Conservation (phyloP, 2,888 invertebrate species). For the Gibbula magus region DNA sequence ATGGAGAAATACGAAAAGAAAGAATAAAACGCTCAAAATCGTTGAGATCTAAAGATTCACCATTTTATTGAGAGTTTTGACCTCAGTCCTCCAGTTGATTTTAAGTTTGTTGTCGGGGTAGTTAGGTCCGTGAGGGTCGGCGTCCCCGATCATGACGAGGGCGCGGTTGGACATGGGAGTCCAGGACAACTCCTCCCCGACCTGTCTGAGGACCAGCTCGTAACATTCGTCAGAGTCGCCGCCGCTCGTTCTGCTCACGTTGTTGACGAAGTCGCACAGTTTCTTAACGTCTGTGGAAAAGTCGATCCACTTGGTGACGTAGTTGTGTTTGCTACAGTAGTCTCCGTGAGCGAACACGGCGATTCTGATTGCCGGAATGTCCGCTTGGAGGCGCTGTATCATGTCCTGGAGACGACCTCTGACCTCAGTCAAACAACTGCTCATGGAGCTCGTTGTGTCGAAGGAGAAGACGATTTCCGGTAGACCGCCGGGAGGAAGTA, state of each 20-base stretch:
- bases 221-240: slow-evolving; percentile 71
- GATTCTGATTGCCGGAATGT: slow-evolving; percentile 68
- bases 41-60: slow-evolving; percentile 30
- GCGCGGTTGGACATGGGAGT: slow-evolving; percentile 65
- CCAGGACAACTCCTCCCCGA: slow-evolving; percentile 65
- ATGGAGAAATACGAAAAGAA: not conserved
- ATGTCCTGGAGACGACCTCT: slow-evolving; percentile 62
- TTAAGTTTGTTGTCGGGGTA: slow-evolving; percentile 55
- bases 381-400: slow-evolving; percentile 67
- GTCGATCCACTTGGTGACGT: slow-evolving; percentile 64
- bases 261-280: slow-evolving; percentile 58
- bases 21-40: not conserved
- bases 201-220: slow-evolving; percentile 69
- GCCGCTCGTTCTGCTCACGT: slow-evolving; percentile 60
- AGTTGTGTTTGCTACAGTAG: slow-evolving; percentile 63
- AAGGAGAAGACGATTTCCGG: slow-evolving; percentile 69
- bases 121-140: slow-evolving; percentile 63
- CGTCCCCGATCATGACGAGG: slow-evolving; percentile 71
- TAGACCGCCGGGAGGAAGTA: slow-evolving; percentile 32
- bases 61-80: slow-evolving; percentile 47
- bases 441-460: slow-evolving; percentile 71
- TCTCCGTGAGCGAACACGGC: slow-evolving; percentile 71
- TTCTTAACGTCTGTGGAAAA: slow-evolving; percentile 52
- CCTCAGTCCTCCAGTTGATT: slow-evolving; percentile 66
- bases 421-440: slow-evolving; percentile 53